phyloP scores from a whole-genome alignment of 2,113 vertebrate species.

The Pachyramphus minor region DNA sequence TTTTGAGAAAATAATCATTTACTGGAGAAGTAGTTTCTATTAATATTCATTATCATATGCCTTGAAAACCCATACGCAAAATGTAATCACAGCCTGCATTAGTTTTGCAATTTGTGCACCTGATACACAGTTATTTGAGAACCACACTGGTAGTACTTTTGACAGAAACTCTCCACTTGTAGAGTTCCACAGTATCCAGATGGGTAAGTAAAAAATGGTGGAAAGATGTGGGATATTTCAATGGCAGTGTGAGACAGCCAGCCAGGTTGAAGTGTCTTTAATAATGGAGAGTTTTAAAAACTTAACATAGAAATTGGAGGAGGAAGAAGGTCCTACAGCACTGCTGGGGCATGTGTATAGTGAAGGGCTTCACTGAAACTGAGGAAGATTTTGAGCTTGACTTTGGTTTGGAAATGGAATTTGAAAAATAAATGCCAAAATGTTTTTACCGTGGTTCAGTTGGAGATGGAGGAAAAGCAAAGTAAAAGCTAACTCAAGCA shows the following conservation, averaged over 20 bases:
- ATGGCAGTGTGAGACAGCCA: not conserved
- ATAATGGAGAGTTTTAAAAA: not conserved
- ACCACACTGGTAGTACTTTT: not conserved
- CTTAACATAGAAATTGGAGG: not conserved
- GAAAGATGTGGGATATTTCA: not conserved
- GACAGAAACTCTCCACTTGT: not conserved
- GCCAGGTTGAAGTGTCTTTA: not conserved
- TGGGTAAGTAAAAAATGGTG: not conserved
- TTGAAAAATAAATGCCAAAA: not conserved
- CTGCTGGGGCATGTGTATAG: not conserved
- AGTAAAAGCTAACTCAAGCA: not conserved
- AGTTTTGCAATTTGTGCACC: not conserved
- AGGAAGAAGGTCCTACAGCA: not conserved
- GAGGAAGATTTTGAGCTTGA: not conserved
- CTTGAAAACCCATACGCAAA: not conserved
- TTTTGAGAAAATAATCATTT: constrained; percentile 47
- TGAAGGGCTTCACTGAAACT: not conserved
- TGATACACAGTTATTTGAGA: not conserved
- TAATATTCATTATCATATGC: constrained; percentile 47
- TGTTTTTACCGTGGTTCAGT: not conserved
- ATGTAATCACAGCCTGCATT: not conserved
- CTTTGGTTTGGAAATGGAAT: not conserved
- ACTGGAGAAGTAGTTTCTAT: not conserved
- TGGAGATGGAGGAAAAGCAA: not conserved
- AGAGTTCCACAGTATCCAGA: not conserved